These are phyloP conservation scores for Acrocephalus arundinaceus DNA, from an alignment of 2,113 vertebrate species.

Conservation along the genomic window DNA sequence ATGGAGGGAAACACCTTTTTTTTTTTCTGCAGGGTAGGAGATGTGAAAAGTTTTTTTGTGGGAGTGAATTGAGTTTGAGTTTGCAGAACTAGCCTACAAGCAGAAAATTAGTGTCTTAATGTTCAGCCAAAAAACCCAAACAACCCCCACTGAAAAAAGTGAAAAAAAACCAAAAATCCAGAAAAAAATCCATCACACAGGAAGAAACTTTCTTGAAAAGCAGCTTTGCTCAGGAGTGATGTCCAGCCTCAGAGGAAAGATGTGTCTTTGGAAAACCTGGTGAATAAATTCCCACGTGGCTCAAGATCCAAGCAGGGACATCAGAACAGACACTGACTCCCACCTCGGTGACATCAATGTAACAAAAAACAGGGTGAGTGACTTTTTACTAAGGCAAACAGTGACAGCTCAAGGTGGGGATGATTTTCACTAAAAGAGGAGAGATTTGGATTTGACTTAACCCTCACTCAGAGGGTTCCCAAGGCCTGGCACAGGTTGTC, in stretches of 20 bases:
- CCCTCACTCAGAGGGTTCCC: background rate
- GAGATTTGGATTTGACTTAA: background rate
- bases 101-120: background rate
- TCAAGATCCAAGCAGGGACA: background rate
- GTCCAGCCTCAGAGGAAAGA: background rate
- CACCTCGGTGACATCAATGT: accelerated
- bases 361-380: background rate
- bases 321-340: background rate
- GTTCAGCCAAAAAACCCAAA: background rate
- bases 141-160: background rate
- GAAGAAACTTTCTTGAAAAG: background rate
- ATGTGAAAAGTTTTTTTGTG: background rate
- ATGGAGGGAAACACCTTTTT: background rate
- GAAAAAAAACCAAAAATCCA: background rate
- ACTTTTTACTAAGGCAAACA: background rate
- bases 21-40: background rate
- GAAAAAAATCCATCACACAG: too few species aligned
- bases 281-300: background rate
- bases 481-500: background rate
- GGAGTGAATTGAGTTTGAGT: background rate
- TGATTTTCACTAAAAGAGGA: background rate
- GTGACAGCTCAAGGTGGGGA: too few species aligned
- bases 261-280: background rate
- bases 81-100: background rate
- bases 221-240: background rate